Evolutionary conservation across 2,888 invertebrate species (phyloP), one percentile per base, ranked within the genome.

Genomic region (Nineta flava): DNA sequence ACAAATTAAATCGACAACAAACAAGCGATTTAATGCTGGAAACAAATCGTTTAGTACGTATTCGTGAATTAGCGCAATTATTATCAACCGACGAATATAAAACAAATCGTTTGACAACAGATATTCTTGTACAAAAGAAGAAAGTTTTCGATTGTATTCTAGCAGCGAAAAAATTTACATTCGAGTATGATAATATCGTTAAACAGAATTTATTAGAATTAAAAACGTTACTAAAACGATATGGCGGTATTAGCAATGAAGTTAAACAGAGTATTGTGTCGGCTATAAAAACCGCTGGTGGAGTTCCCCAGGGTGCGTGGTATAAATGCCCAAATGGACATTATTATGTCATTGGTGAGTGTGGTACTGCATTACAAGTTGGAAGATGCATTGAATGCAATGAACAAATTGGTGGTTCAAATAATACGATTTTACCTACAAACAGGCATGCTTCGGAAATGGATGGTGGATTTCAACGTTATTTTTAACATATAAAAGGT

Each of bases 271-370:
- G 75, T 64, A 73, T 83, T 46, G 68, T 79, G 0, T 57, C 61
- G 56, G 81, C 79, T 0, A 69, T 81, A 54, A 3, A 13, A 5
- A 31, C 1, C 2, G 13, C 26, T 26, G 32, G n/a, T 26, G 72
- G 69, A 1, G 57, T 77, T 26, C 63, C 59, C 42, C 65, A 69
- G 45, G 82, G 81, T 0, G 77, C 76, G 57, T 85, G 84, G 83
- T 83, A 69, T 62, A 78, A 77, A 61, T 85, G 84, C 62, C 76
- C 75, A 0, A 81, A 82, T 56, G 81, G 80, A 0, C 83, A 83
- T 61, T 60, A 69, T 34, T 83, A 82, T 61, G 73, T 71, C 32
- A 81, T 83, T 52, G 74, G 69, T 1, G 76, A 80, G 2, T 83
- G 83, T 59, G 83, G 83, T 4, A 79, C 79, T 6, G 81, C 83